phyloP scores from a whole-genome alignment of 2,113 vertebrate genomes.

The Myodes glareolus region DNA sequence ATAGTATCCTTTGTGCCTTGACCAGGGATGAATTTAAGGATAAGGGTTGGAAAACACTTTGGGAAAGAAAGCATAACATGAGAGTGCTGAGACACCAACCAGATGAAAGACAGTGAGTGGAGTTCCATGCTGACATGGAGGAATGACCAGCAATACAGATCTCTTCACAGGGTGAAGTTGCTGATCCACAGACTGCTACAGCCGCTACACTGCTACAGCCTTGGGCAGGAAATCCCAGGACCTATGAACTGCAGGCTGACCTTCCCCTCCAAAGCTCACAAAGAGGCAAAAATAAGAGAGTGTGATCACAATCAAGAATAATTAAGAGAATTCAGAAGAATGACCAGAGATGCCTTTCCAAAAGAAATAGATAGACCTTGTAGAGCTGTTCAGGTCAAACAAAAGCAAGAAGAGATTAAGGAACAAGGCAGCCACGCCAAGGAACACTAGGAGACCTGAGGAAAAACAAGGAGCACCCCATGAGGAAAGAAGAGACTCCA shows the following conservation, averaged over 20 bases:
- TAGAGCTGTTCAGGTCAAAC: not conserved
- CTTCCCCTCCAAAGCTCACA: not conserved
- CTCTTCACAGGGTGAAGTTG: not conserved
- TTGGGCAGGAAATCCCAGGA: not conserved
- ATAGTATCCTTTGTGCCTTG: not conserved
- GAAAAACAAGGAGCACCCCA: accelerated
- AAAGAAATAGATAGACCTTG: not conserved
- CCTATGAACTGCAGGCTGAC: not conserved
- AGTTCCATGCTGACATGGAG: not conserved
- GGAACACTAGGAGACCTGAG: not conserved
- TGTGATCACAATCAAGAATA: not conserved
- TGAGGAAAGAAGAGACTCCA: too few relatives aligned
- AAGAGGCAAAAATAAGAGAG: not conserved
- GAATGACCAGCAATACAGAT: not conserved
- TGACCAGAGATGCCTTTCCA: not conserved
- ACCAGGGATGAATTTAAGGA: not conserved
- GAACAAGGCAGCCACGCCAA: not conserved
- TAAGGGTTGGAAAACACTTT: not conserved
- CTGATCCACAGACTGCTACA: not conserved
- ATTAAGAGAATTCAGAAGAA: not conserved
- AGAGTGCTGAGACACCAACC: not conserved
- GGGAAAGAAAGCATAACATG: not conserved
- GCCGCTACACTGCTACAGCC: not conserved
- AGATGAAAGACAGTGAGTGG: not conserved
- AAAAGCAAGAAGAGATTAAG: not conserved